Base-by-base conservation (phyloP, 2,888 invertebrate species). In the Drosophila anomalata region DNA sequence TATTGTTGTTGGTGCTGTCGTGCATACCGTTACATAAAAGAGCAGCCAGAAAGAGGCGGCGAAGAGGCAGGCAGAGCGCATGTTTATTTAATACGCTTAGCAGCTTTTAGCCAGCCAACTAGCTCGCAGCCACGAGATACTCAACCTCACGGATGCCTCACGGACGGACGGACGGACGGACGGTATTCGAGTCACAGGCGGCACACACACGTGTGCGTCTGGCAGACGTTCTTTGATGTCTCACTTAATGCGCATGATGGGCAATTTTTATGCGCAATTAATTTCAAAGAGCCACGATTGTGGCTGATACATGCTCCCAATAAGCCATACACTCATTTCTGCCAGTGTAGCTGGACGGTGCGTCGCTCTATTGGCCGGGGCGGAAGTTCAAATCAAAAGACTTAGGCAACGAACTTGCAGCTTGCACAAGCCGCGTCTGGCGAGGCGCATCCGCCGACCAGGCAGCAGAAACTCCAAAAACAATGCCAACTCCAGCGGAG, bases 61-160 rank as follows among this genome's bases (percentile, higher is more conserved):
- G 22, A 12, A 39, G 51, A 62, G 73, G 74, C 77, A 24, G 22
- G 22, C 22, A 24, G 0, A 24, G 22, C 22, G 22, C 22, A 81
- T 82, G 85, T 85, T 82, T 77, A 81, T 85, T 82, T 82, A 82
- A 82, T 82, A 76, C 85, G 79, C 82, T 85, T 79, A 85, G 68
- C 74, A 85, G 82, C 79, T 79, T 68, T 76, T 63, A 72, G 73
- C 85, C 66, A 68, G 79, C 71, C 81, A 71, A 75, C 79, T 76
- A 55, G 60, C 68, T 52, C 42, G 12, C 44, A 51, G 26, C 6
- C 14, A 55, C 41, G 14, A 33, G 24, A 46, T 41, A 51, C 29
- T 9, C 29, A 31, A 3, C 3, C 11, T 20, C 24, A 7, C 11
- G 5, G 14, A 14, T 24, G 31, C 22, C 22, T 24, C 6, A 53